These are phyloP conservation scores for Glyptemys insculpta DNA, from an alignment of 2,797 vertebrate genomes.

Conservation along the genomic window DNA sequence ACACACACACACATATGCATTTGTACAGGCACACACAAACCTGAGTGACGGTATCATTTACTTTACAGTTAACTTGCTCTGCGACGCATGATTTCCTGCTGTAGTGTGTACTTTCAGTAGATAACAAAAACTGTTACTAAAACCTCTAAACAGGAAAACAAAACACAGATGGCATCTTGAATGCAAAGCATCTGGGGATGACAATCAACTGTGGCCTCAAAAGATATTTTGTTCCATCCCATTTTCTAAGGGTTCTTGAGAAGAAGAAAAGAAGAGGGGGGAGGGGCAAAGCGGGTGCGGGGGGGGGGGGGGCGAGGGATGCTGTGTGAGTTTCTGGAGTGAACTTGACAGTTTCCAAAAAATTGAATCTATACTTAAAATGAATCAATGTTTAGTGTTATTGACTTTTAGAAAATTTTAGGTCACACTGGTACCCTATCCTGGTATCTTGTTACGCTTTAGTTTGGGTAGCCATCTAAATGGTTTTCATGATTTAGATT, in stretches of 20 bases:
- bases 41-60: conserved; percentile 24
- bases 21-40: neutral
- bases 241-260: conserved; percentile 60
- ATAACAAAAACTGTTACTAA: conserved; percentile 79
- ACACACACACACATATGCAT: neutral
- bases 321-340: conserved; percentile 17
- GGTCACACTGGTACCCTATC: neutral
- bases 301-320: neutral
- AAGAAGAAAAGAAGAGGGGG: conserved; percentile 7
- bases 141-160: conserved; percentile 79
- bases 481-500: conserved; percentile 11
- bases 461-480: neutral
- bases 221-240: conserved; percentile 61
- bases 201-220: conserved; percentile 58
- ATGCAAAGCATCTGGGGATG: conserved; percentile 78
- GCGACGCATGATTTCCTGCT: conserved; percentile 70
- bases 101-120: conserved; percentile 78
- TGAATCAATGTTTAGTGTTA: neutral
- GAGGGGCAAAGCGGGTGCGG: neutral
- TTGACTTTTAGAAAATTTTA: neutral
- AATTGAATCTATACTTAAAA: neutral
- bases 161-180: conserved; percentile 78
- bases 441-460: conserved; percentile 28
- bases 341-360: conserved; percentile 49
- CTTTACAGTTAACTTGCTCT: conserved; percentile 68